Conservation (phyloP, 1,140 invertebrate species). For the Chlorops oryzae region DNA sequence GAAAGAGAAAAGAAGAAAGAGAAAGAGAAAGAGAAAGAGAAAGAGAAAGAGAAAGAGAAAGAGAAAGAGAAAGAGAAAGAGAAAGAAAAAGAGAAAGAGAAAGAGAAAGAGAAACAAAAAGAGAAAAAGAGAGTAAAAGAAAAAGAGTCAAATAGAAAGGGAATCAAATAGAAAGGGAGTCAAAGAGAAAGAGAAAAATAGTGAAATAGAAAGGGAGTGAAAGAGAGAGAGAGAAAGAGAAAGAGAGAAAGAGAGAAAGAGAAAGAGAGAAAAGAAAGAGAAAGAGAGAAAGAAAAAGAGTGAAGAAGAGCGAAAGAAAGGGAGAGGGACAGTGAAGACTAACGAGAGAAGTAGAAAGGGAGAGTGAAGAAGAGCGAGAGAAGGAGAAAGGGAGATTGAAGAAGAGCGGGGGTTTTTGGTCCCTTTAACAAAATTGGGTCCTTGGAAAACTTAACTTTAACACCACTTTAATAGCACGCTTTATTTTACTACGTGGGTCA, state of each 20-base stretch:
- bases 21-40: not conserved
- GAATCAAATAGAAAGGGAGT: not conserved
- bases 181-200: not conserved
- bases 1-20: not conserved
- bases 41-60: not conserved
- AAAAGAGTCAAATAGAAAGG: not conserved
- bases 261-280: not conserved
- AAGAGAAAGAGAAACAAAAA: not conserved
- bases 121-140: not conserved
- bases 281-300: not conserved
- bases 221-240: not conserved
- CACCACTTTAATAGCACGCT: no score
- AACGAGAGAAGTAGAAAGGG: not conserved
- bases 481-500: no score
- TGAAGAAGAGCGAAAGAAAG: not conserved
- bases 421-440: no score
- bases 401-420: no score
- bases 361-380: no score
- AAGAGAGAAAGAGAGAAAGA: not conserved
- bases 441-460: no score
- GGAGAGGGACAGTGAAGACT: not conserved
- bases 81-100: not conserved
- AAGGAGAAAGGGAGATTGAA: no score
- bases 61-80: not conserved
- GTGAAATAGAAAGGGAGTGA: not conserved